Evolutionary conservation across 2,888 invertebrate species (phyloP), one percentile per base, ranked within the genome.

Genomic region (Zeuzera pyrina): DNA sequence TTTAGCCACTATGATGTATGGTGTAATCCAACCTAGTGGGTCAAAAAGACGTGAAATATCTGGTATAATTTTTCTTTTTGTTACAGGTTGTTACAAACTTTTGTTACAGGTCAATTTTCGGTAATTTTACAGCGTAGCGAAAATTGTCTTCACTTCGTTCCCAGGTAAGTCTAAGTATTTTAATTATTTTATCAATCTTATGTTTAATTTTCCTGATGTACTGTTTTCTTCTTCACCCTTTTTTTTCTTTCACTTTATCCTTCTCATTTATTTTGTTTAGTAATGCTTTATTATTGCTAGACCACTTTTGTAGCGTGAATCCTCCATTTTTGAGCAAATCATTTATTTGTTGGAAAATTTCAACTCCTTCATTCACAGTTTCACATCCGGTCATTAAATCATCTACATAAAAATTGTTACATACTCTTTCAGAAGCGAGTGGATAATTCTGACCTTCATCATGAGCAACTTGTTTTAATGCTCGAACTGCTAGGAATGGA

Each of bases 1-100:
- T n/a, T n/a, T n/a, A n/a, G n/a, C n/a, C n/a, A 8, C 22, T n/a
- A 57, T 36, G 0, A 57, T 41, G 1, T 14, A 22, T 0, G 52
- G 54, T 0, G 54, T 47, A 1, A 52, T 25, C 56, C 57, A 60
- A 0, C 57, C 58, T 1, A 57, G 19, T 1, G 57, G 57, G 27
- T 57, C 54, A 30, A 46, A 62, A 1, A 59, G 23, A 0, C 42
- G 29, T 6, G 50, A 30, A 3, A 59, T 47, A 10, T 56, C 52
- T 1, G 56, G 53, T 5, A 55, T 38, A 11, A 60, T 38, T 15
- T 28, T 43, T 36, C 56, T 45, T 43, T 58, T 58, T n/a, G 57
- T 58, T 32, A 47, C 34, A 30, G 49, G 39, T 19, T 19, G 11
- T 5, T 19, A 22, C 3, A 23, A n/a, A n/a, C n/a, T n/a, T n/a